Conservation (phyloP, 2,113 vertebrate species). For the Sminthopsis crassicaudata region DNA sequence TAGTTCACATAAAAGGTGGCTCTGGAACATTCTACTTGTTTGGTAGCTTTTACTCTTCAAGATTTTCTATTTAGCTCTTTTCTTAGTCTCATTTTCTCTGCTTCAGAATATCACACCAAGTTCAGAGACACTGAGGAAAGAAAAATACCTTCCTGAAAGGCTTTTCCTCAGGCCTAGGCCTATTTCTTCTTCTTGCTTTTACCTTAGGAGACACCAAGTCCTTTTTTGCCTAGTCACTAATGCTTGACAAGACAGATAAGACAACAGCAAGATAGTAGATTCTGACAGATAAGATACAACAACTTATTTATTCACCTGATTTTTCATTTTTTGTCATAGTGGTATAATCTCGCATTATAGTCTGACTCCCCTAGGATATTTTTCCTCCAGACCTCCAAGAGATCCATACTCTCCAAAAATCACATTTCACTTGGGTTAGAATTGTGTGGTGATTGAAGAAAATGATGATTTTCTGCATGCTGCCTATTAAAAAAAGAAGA, state of each 20-base stretch:
- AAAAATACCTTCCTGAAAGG: constrained; percentile 35
- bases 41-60: constrained; percentile 50
- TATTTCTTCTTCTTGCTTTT: not conserved
- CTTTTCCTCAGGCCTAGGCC: not conserved
- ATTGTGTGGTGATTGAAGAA: not conserved
- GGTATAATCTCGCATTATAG: not conserved
- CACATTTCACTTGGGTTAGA: constrained; percentile 37
- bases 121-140: constrained; percentile 21
- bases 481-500: constrained; percentile 30
- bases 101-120: constrained; percentile 30
- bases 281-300: not conserved
- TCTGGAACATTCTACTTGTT: constrained; percentile 52
- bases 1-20: constrained; percentile 50
- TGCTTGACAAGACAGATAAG: not conserved
- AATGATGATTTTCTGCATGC: not conserved
- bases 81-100: constrained; percentile 37
- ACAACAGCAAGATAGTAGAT: not conserved
- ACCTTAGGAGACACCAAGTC: not conserved
- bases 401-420: constrained; percentile 3
- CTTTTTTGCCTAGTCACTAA: not conserved
- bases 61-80: constrained; percentile 24
- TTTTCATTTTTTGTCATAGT: constrained; percentile 21
- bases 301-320: not conserved
- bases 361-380: not conserved
- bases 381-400: constrained; percentile 38